Base-by-base conservation (phyloP, 2,888 invertebrate species). In the Acanthopleura granulata region DNA sequence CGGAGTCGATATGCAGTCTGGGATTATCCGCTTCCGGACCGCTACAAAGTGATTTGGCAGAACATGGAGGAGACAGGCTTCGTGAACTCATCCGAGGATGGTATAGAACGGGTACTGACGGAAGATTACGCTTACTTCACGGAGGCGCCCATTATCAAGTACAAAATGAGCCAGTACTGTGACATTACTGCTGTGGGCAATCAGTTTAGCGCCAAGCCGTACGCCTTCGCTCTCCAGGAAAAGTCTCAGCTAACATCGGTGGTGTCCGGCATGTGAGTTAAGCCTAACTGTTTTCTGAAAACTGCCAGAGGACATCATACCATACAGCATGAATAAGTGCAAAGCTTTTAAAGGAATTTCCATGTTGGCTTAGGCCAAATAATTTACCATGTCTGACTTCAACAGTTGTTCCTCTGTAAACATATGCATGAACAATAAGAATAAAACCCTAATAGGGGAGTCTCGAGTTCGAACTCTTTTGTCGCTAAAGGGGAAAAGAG, bases 1-100 rank as follows among this genome's bases (percentile, higher is more conserved):
- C 1, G 29, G 29, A 66, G 66, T 25, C 66, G 66, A 25, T 82
- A 78, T 72, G 82, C 83, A 0, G 85, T 85, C 6, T 86, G 84
- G 84, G 83, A 97, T 84, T 97, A 97, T 89, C 97, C 97, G 0
- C 95, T 97, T 78, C 94, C 95, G 80, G 97, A 97, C 87, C 96
- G 96, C 88, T 97, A 95, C 85, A 96, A 96, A 0, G 95, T 95
- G 83, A 96, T 97, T 77, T 91, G 96, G 12, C 91, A 95, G 25
- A 95, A 96, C n/a, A 97, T 97, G 69, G 94, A 95, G 80, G 93
- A 94, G 79, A 95, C 95, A 3, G 94, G 93, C 25, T 94, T 96
- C 0, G 94, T 97, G 0, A 88, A 91, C 0, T 93, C 93, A 79
- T 93, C 94, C 0, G 91, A 92, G n/a, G 94, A 94, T 77, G 97